A percentile compares a stretch with the other conserved stretches of the same genome.
Conservation (phyloP, 2,797 vertebrate genomes). For the Amniataba percoides region DNA sequence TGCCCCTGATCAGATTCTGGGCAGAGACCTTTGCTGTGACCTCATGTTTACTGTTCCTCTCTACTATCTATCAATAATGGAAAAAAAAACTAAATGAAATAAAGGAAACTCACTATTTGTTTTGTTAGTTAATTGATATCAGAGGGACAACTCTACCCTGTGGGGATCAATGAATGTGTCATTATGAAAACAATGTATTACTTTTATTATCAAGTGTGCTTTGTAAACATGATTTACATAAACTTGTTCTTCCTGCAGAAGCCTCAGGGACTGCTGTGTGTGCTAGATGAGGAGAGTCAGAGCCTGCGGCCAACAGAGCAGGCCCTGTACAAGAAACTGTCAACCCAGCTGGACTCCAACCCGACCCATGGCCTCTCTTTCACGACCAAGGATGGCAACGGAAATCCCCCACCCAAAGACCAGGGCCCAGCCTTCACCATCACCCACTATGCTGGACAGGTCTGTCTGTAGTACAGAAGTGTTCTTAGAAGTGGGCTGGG, state of each 20-base stretch:
- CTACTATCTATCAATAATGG: conserved; percentile 2
- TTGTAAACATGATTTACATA: conserved; percentile 47
- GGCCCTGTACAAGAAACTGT: conserved; percentile 90
- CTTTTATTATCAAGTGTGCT: conserved; percentile 27
- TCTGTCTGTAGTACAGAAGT: conserved; percentile 72
- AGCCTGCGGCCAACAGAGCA: conserved; percentile 88
- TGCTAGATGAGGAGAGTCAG: conserved; percentile 95
- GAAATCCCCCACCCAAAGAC: conserved; percentile 92
- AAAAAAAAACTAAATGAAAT: conserved; percentile 15
- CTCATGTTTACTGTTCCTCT: background rate
- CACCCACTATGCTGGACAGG: conserved; percentile 93
- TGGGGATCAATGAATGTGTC: conserved; percentile 43
- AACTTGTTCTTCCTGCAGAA: conserved; percentile 83
- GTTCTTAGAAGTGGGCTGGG: background rate
- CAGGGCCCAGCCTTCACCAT: conserved; percentile 91
- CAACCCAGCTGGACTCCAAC: conserved; percentile 87
- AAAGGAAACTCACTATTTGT: conserved; percentile 8
- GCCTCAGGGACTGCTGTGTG: conserved; percentile 91
- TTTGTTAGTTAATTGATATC: conserved; percentile 27
- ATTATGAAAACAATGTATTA: conserved; percentile 30
- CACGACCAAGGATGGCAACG: conserved; percentile 93
- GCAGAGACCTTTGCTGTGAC: background rate
- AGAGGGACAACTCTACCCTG: background rate
- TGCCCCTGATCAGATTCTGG: background rate
- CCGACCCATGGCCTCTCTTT: conserved; percentile 87